Conservation (phyloP, 2,113 vertebrate genomes). For the Campylorhamphus procurvoides region DNA sequence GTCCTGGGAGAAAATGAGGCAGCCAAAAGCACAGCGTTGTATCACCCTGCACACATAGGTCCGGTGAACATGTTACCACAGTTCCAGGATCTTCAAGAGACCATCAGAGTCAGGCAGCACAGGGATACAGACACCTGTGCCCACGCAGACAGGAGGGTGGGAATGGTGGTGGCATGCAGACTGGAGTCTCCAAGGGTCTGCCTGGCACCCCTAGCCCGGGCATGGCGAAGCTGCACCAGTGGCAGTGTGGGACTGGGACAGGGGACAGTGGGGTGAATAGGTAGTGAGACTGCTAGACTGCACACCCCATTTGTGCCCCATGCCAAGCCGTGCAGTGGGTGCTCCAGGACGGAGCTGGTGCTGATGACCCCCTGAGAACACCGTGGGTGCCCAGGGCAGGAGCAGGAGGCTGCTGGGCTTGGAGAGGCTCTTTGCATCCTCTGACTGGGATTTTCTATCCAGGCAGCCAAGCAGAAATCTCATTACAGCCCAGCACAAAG, state of each 20-base stretch:
- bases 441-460: conserved; percentile 37
- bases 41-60: not conserved
- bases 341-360: not conserved
- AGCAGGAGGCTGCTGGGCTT: not conserved
- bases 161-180: accelerated
- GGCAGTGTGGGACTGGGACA: not conserved
- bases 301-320: not conserved
- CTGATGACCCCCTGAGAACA: accelerated
- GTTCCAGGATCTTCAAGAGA: not conserved
- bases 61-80: accelerated
- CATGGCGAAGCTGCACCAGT: accelerated
- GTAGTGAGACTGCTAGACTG: accelerated
- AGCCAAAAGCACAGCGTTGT: accelerated
- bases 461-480: conserved; percentile 72
- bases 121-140: accelerated
- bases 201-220: not conserved
- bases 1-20: not conserved
- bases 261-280: not conserved
- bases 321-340: not conserved
- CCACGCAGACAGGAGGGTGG: accelerated
- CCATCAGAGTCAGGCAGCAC: accelerated
- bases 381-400: not conserved
- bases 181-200: not conserved
- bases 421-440: not conserved
- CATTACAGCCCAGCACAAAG: conserved; percentile 57